Conservation (phyloP, 2,797 vertebrate species). For the Chloroceryle inda region DNA sequence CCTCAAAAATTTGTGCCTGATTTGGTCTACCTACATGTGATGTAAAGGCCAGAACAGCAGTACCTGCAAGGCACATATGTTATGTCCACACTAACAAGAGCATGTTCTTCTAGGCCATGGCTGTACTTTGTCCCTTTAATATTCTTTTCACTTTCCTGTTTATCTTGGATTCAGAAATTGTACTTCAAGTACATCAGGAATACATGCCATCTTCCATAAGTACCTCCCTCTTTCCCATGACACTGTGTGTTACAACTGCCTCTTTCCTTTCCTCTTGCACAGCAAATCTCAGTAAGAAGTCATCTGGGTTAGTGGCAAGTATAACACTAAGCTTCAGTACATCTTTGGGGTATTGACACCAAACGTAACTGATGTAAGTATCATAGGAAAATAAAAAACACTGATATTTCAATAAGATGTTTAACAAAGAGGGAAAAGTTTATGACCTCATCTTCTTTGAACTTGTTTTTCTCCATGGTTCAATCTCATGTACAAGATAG, state of each 20-base stretch:
- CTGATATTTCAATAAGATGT: neutral
- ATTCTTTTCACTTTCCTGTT: neutral
- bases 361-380: neutral
- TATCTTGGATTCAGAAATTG: neutral
- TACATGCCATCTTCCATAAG: neutral
- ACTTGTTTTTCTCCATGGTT: neutral
- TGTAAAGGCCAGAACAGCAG: neutral
- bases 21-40: neutral
- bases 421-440: neutral
- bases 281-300: neutral
- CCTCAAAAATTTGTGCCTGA: neutral
- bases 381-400: neutral
- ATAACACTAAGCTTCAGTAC: neutral
- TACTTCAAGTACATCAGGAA: neutral
- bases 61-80: neutral
- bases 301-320: neutral
- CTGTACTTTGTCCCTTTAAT: neutral
- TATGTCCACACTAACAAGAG: neutral
- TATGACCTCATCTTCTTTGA: neutral
- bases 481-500: neutral
- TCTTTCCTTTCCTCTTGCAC: neutral
- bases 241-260: neutral
- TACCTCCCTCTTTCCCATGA: neutral
- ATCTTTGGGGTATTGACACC: neutral
- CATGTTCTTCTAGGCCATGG: neutral